Evolutionary conservation across 2,113 vertebrate genomes (phyloP), one percentile per base, ranked within the genome.

Genomic region (Onychorhynchus coronatus): DNA sequence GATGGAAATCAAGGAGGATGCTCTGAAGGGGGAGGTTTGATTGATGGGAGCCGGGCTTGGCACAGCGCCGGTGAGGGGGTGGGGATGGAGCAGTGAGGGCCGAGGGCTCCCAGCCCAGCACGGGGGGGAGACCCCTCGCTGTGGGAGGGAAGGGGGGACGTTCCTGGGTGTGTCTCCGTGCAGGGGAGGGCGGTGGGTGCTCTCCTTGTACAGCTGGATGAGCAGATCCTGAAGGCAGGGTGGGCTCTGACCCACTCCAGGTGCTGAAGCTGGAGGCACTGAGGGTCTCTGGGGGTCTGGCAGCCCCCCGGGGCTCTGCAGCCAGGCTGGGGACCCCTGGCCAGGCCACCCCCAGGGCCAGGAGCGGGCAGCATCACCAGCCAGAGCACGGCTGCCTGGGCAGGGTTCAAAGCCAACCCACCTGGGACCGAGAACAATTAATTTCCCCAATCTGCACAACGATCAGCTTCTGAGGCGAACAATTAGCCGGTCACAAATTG

Each of bases 401-500:
- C 82, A 53, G 68, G 88, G 74, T 91, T 96, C 94, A 67, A 89
- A 94, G 94, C 93, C 90, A 89, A 74, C 85, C 89, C 97, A 97
- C 96, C 96, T 97, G 97, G 97, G 97, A 97, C 71, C 61, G 89
- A 39, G 63, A 87, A 92, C 97, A 94, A 96, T 97, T 97, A 95
- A 98, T 98, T 97, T 95, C 67, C 95, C 93, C 96, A 91, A 94
- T 98, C 97, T 95, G 94, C 88, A 23, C 91, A 92, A 56, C 9
- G 18, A 96, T 97, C 97, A 81, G 95, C 95, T 97, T 91, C 96
- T 24, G 95, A 96, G 92, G 92, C 46, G 97, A 97, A 97, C 97
- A 97, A 97, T 98, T 98, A 98, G 88, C 91, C 58, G 75, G 93
- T 77, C 97, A 93, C 97, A 98, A 97, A 98, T 97, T 98, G 96